Evolutionary conservation across 2,888 invertebrate species (phyloP).

Genomic region (Esperia sulphurella): DNA sequence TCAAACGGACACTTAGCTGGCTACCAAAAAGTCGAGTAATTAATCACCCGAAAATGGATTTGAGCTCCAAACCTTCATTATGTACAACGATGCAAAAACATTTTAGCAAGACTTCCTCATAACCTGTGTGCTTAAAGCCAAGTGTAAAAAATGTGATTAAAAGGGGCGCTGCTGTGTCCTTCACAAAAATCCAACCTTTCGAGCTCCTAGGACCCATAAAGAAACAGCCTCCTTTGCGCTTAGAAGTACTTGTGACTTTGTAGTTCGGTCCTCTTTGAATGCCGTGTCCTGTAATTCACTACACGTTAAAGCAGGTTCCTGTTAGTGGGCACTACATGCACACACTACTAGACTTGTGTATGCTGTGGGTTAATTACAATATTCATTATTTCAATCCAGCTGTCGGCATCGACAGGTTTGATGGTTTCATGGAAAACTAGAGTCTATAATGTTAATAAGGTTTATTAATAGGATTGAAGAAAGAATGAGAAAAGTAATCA

Average conservation of each 20-base stretch:
- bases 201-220: slow-evolving; percentile 95
- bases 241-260: slow-evolving; percentile 90
- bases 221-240: slow-evolving; percentile 96
- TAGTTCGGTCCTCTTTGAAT: slow-evolving; percentile 82
- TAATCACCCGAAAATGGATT: too few relatives aligned
- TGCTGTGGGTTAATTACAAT: slow-evolving; percentile 9
- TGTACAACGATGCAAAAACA: slow-evolving; percentile 2
- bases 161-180: slow-evolving; percentile 44
- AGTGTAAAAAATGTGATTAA: slow-evolving; percentile 40
- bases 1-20: too few relatives aligned
- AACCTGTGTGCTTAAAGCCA: slow-evolving; percentile 31
- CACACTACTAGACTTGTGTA: slow-evolving; percentile 36
- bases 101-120: slow-evolving; percentile 23
- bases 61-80: neutral
- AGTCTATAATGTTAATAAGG: slow-evolving; percentile 20
- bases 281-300: slow-evolving; percentile 85
- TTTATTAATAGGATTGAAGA: slow-evolving; percentile 4
- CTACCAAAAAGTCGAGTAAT: too few relatives aligned
- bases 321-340: slow-evolving; percentile 74
- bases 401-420: neutral
- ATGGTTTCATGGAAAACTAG: slow-evolving; percentile 7
- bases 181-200: slow-evolving; percentile 86
- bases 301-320: slow-evolving; percentile 66
- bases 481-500: slow-evolving; percentile 4
- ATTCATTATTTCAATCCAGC: neutral